Evolutionary conservation across 2,113 vertebrate genomes (phyloP).

Genomic region (Gavia stellata): DNA sequence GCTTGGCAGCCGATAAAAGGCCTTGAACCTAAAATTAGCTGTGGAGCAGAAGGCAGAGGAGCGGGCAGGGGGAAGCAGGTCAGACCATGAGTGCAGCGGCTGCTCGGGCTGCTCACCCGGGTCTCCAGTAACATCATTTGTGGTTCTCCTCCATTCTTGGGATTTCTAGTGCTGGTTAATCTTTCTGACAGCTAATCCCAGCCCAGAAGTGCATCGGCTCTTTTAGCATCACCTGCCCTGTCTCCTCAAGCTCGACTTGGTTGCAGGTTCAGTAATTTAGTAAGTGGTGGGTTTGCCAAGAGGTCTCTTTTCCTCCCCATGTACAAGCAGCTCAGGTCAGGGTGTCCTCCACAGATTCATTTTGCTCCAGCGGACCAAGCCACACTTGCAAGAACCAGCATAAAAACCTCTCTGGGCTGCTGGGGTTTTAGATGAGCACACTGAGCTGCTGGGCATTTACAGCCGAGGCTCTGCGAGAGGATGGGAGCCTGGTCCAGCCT

Average conservation of each 20-base stretch:
- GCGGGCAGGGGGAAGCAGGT: background rate
- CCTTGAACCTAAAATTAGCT: background rate
- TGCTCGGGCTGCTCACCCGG: rapidly evolving
- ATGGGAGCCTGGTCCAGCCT: background rate
- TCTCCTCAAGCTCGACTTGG: background rate
- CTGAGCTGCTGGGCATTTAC: background rate
- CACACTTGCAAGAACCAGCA: background rate
- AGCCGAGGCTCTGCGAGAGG: background rate
- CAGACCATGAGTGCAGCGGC: rapidly evolving
- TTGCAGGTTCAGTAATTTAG: background rate
- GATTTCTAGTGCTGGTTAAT: background rate
- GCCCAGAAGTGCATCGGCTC: background rate
- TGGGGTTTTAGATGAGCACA: background rate
- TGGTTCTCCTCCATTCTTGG: background rate
- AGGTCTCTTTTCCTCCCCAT: background rate
- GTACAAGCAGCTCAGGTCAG: background rate
- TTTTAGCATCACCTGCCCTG: background rate
- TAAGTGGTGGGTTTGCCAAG: background rate
- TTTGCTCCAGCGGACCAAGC: background rate
- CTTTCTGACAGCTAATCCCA: background rate
- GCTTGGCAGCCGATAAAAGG: background rate
- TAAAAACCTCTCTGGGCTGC: background rate
- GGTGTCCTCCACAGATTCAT: background rate
- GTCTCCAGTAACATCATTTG: background rate
- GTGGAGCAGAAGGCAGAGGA: background rate